A percentile compares a stretch with the other conserved stretches of the same genome.
Conservation (phyloP, 1,140 invertebrate genomes). For the Ruditapes philippinarum region DNA sequence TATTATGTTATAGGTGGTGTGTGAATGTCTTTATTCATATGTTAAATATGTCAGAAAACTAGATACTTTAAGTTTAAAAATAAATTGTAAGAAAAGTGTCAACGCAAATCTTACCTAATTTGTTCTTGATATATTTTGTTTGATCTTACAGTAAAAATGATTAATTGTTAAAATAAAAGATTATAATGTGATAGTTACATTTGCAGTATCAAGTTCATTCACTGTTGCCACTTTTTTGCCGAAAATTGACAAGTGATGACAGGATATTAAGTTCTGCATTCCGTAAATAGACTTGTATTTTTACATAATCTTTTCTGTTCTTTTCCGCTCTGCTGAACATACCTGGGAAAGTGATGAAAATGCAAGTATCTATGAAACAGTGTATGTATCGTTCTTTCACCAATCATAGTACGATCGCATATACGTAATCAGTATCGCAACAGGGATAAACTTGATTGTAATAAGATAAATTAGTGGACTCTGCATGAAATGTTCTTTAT, state of each 20-base stretch:
- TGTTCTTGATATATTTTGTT: too few relatives aligned
- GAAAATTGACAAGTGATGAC: not conserved
- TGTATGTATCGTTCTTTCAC: not conserved
- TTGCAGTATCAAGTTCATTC: not conserved
- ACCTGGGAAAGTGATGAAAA: not conserved
- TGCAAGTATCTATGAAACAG: not conserved
- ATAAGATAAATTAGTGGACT: constrained; percentile 34
- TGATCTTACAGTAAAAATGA: too few relatives aligned
- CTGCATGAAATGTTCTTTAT: not conserved
- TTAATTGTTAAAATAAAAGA: too few relatives aligned
- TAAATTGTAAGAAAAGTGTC: too few relatives aligned
- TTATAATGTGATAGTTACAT: too few relatives aligned
- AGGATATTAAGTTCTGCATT: not conserved
- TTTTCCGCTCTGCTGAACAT: not conserved
- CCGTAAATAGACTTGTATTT: not conserved
- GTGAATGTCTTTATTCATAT: too few relatives aligned
- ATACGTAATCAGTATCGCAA: constrained; percentile 24
- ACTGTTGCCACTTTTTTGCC: not conserved
- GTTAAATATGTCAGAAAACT: too few relatives aligned
- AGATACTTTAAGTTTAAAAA: too few relatives aligned
- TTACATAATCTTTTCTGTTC: not conserved
- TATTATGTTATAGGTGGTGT: too few relatives aligned
- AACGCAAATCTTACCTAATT: not conserved
- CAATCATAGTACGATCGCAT: not conserved
- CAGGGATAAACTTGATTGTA: not conserved